These are phyloP conservation scores for Ooceraea biroi DNA, from an alignment of 1,140 invertebrate species.

Conservation along the genomic window DNA sequence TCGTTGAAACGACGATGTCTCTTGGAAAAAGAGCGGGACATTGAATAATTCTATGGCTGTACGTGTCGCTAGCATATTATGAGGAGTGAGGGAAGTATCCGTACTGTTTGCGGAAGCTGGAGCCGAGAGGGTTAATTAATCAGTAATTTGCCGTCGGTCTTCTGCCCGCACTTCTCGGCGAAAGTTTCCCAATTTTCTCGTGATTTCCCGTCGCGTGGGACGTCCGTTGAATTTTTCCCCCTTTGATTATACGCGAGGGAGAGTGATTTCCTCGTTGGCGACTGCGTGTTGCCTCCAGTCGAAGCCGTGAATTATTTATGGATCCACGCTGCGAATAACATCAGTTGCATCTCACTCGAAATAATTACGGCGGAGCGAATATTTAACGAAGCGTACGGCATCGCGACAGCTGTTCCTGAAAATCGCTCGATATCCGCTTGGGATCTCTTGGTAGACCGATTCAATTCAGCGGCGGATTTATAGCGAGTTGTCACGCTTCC, in stretches of 20 bases:
- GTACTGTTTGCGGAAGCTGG: background rate
- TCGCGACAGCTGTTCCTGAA: background rate
- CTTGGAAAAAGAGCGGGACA: background rate
- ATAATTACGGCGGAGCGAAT: background rate
- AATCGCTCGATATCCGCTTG: background rate
- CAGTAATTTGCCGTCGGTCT: background rate
- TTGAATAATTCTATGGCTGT: background rate
- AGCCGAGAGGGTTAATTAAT: constrained; percentile 4
- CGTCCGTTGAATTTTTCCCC: background rate
- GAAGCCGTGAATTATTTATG: constrained; percentile 39
- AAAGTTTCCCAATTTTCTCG: background rate
- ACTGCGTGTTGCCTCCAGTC: background rate
- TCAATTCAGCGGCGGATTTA: background rate
- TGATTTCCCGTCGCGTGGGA: background rate
- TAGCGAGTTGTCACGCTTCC: background rate
- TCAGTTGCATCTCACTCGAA: constrained; percentile 5
- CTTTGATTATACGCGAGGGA: background rate
- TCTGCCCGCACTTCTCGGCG: background rate
- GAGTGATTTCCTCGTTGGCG: background rate
- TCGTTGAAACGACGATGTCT: background rate
- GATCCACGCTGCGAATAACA: background rate
- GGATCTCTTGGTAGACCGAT: background rate
- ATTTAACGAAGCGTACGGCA: constrained; percentile 3
- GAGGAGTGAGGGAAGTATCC: background rate
- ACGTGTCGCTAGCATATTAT: background rate